Evolutionary conservation across 1,140 invertebrate species (phyloP).

Genomic region (Diorhabda elongata): DNA sequence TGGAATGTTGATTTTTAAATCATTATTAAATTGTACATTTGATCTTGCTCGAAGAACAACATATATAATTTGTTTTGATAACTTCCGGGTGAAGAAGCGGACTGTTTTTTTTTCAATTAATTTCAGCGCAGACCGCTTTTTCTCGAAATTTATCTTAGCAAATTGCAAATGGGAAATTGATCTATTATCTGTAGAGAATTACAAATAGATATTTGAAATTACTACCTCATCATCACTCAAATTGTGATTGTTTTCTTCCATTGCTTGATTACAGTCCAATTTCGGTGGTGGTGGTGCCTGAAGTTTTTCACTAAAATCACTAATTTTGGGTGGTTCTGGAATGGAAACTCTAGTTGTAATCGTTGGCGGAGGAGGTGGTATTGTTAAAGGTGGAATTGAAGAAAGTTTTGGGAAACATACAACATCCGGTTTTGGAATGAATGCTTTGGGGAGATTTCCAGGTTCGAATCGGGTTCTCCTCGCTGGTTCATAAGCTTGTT

Average conservation of each 20-base stretch:
- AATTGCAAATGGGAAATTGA: no score
- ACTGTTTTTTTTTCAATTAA: no score
- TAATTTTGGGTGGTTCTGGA: constrained; percentile 27
- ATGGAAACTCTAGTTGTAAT: constrained; percentile 28
- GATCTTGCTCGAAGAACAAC: no score
- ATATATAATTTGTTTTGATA: no score
- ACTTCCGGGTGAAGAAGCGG: no score
- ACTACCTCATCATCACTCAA: constrained; percentile 31
- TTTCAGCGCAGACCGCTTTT: no score
- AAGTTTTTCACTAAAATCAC: constrained; percentile 13
- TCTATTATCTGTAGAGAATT: no score
- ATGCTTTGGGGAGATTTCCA: constrained; percentile 42
- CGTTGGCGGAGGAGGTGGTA: constrained; percentile 38
- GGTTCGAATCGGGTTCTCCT: constrained; percentile 42
- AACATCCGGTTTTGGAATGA: constrained; percentile 49
- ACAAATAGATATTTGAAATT: no score
- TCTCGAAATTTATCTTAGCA: no score
- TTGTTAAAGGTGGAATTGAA: constrained; percentile 47
- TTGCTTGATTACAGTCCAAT: neutral
- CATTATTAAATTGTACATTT: no score
- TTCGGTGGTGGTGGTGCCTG: constrained; percentile 26
- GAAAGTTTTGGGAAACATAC: constrained; percentile 56
- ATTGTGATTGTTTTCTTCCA: neutral
- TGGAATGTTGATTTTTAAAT: no score
- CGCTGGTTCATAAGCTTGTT: constrained; percentile 44